These are phyloP conservation scores for Steinernema feltiae DNA, from an alignment of 1,140 invertebrate species.

Conservation along the genomic window DNA sequence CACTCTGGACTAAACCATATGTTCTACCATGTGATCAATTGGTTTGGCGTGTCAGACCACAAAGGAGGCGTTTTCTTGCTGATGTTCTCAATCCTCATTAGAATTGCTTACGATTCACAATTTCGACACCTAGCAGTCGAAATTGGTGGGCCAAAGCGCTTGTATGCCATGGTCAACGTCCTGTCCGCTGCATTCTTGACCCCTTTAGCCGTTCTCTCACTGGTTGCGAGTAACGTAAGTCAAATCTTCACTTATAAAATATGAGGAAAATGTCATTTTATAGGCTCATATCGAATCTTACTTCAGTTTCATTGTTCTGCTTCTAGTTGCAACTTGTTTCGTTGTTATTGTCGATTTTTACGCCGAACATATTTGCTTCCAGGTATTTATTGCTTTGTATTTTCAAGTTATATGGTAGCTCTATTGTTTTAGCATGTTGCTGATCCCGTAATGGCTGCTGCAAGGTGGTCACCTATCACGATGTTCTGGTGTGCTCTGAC, in stretches of 20 bases:
- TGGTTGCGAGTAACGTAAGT: slow-evolving; percentile 39
- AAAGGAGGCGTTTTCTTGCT: slow-evolving; percentile 62
- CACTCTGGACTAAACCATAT: slow-evolving; percentile 60
- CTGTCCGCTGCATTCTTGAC: slow-evolving; percentile 58
- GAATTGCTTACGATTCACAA: slow-evolving; percentile 58
- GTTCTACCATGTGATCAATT: slow-evolving; percentile 61
- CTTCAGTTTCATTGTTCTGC: slow-evolving; percentile 57
- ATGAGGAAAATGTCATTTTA: slow-evolving; percentile 16
- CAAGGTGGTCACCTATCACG: slow-evolving; percentile 54
- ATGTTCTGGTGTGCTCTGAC: slow-evolving; percentile 50
- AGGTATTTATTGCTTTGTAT: slow-evolving; percentile 41
- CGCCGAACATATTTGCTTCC: slow-evolving; percentile 59
- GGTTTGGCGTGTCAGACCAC: slow-evolving; percentile 61
- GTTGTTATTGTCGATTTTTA: slow-evolving; percentile 63
- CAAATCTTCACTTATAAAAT: slow-evolving; percentile 8
- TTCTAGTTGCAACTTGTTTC: slow-evolving; percentile 59
- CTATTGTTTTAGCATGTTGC: slow-evolving; percentile 38
- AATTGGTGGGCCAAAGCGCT: slow-evolving; percentile 61
- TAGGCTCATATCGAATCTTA: slow-evolving; percentile 51
- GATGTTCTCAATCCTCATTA: slow-evolving; percentile 59
- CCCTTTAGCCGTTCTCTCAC: slow-evolving; percentile 59
- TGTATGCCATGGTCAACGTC: slow-evolving; percentile 60
- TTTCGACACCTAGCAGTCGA: slow-evolving; percentile 62
- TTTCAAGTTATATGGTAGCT: slow-evolving; percentile 16
- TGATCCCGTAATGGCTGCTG: slow-evolving; percentile 52